Percentiles rank a stretch among this genome's conserved stretches.
These are phyloP conservation scores for Lemur catta DNA, from an alignment of 2,797 vertebrate genomes.

Conservation along the genomic window DNA sequence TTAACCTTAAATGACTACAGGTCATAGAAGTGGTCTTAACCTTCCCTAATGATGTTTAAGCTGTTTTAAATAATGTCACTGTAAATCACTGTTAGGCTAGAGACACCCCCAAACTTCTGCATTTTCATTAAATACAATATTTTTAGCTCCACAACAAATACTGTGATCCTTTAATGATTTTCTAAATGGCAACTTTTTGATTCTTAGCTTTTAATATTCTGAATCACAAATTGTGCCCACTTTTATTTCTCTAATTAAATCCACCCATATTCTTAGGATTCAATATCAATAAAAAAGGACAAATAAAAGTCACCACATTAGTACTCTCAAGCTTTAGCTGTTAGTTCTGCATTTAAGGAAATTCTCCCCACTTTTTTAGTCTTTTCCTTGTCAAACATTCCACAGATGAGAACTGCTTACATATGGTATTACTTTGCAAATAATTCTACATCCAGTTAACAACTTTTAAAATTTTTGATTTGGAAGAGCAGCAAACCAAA, in stretches of 20 bases:
- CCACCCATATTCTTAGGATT: background rate
- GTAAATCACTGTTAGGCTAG: background rate
- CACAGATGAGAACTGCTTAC: background rate
- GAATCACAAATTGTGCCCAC: background rate
- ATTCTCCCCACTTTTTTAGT: background rate
- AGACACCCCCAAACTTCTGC: background rate
- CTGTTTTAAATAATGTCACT: background rate
- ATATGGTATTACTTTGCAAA: background rate
- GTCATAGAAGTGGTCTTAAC: background rate
- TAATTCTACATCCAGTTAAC: background rate
- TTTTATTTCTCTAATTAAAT: conserved; percentile 14
- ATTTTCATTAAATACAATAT: background rate
- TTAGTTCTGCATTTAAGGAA: conserved; percentile 4
- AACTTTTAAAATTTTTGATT: background rate
- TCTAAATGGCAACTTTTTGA: background rate
- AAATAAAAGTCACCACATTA: background rate
- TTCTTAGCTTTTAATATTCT: conserved; percentile 21
- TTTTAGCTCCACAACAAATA: background rate
- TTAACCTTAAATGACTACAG: background rate
- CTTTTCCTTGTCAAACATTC: background rate
- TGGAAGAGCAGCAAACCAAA: background rate
- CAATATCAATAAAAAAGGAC: background rate
- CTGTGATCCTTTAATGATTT: background rate
- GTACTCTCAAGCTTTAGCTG: background rate
- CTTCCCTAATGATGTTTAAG: background rate